Percentiles rank a stretch among this genome's conserved stretches.
These are phyloP conservation scores for Helogale parvula DNA, from an alignment of 2,113 vertebrate species.

Conservation along the genomic window DNA sequence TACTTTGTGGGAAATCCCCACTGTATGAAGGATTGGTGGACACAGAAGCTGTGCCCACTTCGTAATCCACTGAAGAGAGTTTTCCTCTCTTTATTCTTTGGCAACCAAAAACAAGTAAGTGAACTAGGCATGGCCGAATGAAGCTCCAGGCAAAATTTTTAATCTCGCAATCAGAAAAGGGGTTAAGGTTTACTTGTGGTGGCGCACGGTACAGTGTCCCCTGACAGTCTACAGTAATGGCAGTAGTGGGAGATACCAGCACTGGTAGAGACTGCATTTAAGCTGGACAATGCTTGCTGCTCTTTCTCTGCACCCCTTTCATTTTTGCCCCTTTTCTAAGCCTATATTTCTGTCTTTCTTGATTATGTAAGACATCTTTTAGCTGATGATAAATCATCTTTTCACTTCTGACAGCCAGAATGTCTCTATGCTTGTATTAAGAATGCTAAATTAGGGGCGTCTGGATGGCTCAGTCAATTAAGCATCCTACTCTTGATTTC, in stretches of 20 bases:
- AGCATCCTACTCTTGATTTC: too few relatives aligned
- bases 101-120: background rate
- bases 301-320: background rate
- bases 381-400: background rate
- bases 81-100: background rate
- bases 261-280: too few relatives aligned
- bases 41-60: background rate
- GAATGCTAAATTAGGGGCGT: background rate
- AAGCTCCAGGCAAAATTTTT: background rate
- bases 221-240: background rate
- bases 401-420: background rate
- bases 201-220: accelerated
- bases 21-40: background rate
- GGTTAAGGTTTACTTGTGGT: background rate
- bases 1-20: background rate
- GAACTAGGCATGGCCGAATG: background rate
- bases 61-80: background rate
- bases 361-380: background rate
- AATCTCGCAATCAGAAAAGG: background rate
- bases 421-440: background rate
- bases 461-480: too few relatives aligned
- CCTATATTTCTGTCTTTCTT: background rate
- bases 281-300: background rate
- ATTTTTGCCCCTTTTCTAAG: background rate
- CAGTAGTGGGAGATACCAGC: background rate